A percentile compares a stretch with the other conserved stretches of the same genome.
Conservation (phyloP, 2,113 vertebrate species). For the Carollia perspicillata region DNA sequence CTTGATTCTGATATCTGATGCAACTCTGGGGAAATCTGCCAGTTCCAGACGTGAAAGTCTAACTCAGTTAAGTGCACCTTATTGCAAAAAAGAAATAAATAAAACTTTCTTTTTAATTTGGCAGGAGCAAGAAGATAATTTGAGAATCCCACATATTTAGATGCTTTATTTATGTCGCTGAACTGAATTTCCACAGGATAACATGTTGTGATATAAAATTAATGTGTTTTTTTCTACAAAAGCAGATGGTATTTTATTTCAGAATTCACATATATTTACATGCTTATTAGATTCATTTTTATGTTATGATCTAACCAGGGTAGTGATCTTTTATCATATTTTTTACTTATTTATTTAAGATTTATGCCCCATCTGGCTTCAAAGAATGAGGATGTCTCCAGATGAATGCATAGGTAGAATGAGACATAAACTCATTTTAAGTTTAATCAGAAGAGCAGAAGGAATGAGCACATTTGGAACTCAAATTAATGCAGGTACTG, state of each 20-base stretch:
- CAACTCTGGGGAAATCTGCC: slow-evolving; percentile 84
- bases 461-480: neutral
- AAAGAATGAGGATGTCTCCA: neutral
- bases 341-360: slow-evolving; percentile 55
- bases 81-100: slow-evolving; percentile 47
- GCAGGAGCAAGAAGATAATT: slow-evolving; percentile 70
- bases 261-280: slow-evolving; percentile 53
- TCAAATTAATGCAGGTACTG: neutral
- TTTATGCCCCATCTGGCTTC: slow-evolving; percentile 51
- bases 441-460: neutral
- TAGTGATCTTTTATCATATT: slow-evolving; percentile 42
- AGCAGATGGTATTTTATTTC: slow-evolving; percentile 66
- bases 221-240: slow-evolving; percentile 52
- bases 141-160: slow-evolving; percentile 67
- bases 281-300: slow-evolving; percentile 55
- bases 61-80: slow-evolving; percentile 81
- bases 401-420: neutral
- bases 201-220: slow-evolving; percentile 63
- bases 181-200: slow-evolving; percentile 55
- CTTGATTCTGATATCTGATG: slow-evolving; percentile 85
- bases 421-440: neutral
- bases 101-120: slow-evolving; percentile 71
- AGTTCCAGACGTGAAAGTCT: slow-evolving; percentile 75
- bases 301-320: slow-evolving; percentile 12
- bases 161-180: slow-evolving; percentile 57